phyloP scores from a whole-genome alignment of 2,113 vertebrate genomes.

The Cebus imitator region DNA sequence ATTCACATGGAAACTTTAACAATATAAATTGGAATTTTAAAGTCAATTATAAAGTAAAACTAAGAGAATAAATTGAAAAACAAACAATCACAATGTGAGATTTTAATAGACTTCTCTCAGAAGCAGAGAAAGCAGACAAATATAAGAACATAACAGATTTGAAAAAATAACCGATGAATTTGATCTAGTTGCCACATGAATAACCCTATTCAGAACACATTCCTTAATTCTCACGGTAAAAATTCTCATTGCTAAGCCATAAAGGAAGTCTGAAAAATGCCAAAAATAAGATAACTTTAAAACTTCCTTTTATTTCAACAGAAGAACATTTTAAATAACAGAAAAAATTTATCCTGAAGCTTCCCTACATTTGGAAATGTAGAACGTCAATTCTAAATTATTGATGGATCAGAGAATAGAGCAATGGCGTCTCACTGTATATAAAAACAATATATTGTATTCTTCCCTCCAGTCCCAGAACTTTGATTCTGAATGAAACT shows the following conservation, averaged over 20 bases:
- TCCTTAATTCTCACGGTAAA: not conserved
- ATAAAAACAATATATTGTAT: not conserved
- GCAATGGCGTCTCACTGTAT: not conserved
- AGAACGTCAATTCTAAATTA: not conserved
- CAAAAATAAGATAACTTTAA: not conserved
- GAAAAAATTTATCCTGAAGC: not conserved
- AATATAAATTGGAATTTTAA: not conserved
- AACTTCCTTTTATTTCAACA: not conserved
- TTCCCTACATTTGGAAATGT: not conserved
- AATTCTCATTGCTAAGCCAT: not conserved
- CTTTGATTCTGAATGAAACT: not conserved
- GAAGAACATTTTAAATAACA: conserved; percentile 1
- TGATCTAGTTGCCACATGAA: not conserved
- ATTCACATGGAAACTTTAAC: not conserved
- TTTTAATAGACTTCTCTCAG: not conserved
- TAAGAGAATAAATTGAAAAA: not conserved
- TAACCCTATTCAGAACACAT: not conserved
- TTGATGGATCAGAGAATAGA: not conserved
- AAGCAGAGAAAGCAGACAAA: not conserved
- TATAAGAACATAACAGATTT: not conserved
- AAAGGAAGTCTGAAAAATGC: not conserved
- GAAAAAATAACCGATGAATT: not conserved
- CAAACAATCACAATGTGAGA: not conserved
- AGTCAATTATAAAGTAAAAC: not conserved
- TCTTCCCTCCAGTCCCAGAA: accelerated